These are phyloP conservation scores for Volucella inanis DNA, from an alignment of 2,888 invertebrate species.

Conservation along the genomic window DNA sequence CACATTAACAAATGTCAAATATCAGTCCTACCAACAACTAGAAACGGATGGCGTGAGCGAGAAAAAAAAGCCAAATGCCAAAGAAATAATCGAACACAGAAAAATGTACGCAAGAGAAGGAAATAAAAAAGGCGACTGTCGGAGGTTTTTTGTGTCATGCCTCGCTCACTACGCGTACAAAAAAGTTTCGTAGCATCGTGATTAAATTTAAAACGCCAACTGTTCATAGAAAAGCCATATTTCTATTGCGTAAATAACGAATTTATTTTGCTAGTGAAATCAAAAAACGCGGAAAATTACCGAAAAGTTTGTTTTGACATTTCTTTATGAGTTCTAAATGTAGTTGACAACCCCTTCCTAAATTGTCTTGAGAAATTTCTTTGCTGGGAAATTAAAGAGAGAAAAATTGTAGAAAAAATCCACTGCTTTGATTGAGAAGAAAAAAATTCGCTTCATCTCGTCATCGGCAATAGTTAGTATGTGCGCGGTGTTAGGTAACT, in stretches of 20 bases:
- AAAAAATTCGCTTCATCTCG: constrained; percentile 56
- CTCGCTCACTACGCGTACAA: constrained; percentile 70
- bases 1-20: constrained; percentile 5
- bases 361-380: constrained; percentile 53
- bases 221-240: constrained; percentile 33
- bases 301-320: constrained; percentile 74
- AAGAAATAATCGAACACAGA: constrained; percentile 71
- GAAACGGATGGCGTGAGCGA: background rate
- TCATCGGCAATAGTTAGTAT: constrained; percentile 56
- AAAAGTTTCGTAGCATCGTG: constrained; percentile 59
- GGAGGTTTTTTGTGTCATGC: constrained; percentile 73
- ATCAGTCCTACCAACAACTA: constrained; percentile 45
- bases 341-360: constrained; percentile 66
- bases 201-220: constrained; percentile 67
- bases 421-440: constrained; percentile 27
- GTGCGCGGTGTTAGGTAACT: constrained; percentile 67
- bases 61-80: constrained; percentile 64
- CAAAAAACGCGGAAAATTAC: constrained; percentile 71
- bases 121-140: constrained; percentile 69
- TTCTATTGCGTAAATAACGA: constrained; percentile 59
- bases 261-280: constrained; percentile 24
- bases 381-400: constrained; percentile 42
- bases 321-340: constrained; percentile 55
- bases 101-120: constrained; percentile 74
- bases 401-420: constrained; percentile 33